Evolutionary conservation across 2,113 vertebrate genomes (phyloP).

Genomic region (Pseudorectes ferrugineus): DNA sequence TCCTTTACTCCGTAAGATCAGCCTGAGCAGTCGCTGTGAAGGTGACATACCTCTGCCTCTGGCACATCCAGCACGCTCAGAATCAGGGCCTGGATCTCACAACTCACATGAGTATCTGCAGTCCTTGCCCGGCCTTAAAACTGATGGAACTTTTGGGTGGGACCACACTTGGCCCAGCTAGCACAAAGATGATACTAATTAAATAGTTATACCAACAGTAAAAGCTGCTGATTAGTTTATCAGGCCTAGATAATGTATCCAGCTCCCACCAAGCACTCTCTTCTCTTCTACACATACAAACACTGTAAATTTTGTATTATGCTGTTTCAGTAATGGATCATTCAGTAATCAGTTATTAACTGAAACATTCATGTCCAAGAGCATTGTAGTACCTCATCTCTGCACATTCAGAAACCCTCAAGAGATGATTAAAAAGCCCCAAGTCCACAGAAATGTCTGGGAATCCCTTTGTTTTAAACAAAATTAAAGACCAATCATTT

Average conservation of each 20-base stretch:
- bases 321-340: background rate
- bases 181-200: background rate
- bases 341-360: background rate
- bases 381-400: background rate
- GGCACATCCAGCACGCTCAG: background rate
- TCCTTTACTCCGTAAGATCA: background rate
- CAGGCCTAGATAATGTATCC: background rate
- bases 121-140: background rate
- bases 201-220: background rate
- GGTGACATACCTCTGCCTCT: background rate
- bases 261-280: background rate
- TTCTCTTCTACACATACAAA: background rate
- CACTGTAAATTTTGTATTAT: background rate
- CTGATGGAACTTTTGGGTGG: background rate
- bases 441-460: background rate
- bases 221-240: background rate
- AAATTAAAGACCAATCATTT: background rate
- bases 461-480: constrained; percentile 2
- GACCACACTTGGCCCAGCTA: background rate
- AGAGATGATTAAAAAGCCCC: background rate
- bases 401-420: background rate
- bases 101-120: background rate
- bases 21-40: fast-evolving
- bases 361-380: background rate
- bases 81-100: background rate